Conservation (phyloP, 2,888 invertebrate species). For the Apodemia mormo region DNA sequence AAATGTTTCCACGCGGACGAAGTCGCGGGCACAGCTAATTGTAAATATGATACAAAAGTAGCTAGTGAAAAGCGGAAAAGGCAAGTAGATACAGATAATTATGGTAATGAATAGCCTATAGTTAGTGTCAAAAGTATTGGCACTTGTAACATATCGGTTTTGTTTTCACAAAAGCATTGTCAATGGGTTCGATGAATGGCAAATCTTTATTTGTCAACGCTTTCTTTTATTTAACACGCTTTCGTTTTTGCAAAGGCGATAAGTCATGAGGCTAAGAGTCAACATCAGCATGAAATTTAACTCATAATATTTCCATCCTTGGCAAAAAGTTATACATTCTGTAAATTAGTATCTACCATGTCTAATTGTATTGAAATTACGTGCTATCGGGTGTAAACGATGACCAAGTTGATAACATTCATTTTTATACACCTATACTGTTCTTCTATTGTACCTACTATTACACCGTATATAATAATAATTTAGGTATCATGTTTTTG, state of each 20-base stretch:
- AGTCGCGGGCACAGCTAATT: too few species aligned
- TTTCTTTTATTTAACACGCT: constrained; percentile 16
- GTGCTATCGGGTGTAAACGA: constrained; percentile 16
- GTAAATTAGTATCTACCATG: constrained; percentile 45
- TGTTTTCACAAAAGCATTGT: constrained; percentile 16
- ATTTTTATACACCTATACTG: background rate
- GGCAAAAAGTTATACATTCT: constrained; percentile 61
- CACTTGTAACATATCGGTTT: background rate
- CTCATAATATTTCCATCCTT: constrained; percentile 51
- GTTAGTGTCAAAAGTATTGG: constrained; percentile 10
- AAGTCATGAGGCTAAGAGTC: constrained; percentile 11
- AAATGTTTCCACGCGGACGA: too few species aligned
- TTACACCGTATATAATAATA: background rate
- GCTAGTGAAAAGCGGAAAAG: too few species aligned
- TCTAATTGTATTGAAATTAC: constrained; percentile 55
- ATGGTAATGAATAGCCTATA: background rate
- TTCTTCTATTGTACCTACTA: background rate
- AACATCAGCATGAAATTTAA: background rate
- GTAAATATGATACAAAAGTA: too few species aligned
- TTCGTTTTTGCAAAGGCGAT: constrained; percentile 8
- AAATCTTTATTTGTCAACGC: constrained; percentile 24
- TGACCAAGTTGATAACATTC: constrained; percentile 15
- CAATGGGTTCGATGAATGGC: constrained; percentile 19
- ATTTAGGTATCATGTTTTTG: background rate
- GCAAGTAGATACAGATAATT: background rate